Evolutionary conservation across 2,797 vertebrate species (phyloP).

Genomic region (Petrocephalus schoutedeni): DNA sequence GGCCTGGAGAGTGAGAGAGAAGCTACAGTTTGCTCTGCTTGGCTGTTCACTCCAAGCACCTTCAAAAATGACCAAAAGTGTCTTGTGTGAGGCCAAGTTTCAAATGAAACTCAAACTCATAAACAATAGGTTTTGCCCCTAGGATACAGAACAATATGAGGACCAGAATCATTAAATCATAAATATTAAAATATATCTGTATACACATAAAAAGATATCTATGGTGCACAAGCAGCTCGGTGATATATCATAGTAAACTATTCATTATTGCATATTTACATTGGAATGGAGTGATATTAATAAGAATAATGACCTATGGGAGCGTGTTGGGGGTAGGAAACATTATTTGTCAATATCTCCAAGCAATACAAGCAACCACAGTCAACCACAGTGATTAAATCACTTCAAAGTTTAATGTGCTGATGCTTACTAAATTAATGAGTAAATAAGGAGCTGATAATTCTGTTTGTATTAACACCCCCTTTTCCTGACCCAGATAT

Average conservation of each 20-base stretch:
- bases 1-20: neutral
- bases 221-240: neutral
- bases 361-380: neutral
- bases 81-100: neutral
- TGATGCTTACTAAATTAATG: neutral
- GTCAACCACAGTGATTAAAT: neutral
- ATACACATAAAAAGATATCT: neutral
- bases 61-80: neutral
- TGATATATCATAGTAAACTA: neutral
- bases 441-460: neutral
- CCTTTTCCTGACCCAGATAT: neutral
- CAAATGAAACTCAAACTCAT: neutral
- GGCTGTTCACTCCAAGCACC: neutral
- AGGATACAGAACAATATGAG: neutral
- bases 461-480: neutral
- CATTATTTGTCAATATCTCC: neutral
- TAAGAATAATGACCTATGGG: neutral
- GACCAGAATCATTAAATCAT: neutral
- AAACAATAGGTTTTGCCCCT: no score
- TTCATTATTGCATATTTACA: neutral
- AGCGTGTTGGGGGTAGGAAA: neutral
- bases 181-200: neutral
- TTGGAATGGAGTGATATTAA: neutral
- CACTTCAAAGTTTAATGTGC: neutral
- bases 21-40: neutral